Evolutionary conservation across 2,113 vertebrate genomes (phyloP), one percentile per base, ranked within the genome.

Genomic region (Natator depressus): DNA sequence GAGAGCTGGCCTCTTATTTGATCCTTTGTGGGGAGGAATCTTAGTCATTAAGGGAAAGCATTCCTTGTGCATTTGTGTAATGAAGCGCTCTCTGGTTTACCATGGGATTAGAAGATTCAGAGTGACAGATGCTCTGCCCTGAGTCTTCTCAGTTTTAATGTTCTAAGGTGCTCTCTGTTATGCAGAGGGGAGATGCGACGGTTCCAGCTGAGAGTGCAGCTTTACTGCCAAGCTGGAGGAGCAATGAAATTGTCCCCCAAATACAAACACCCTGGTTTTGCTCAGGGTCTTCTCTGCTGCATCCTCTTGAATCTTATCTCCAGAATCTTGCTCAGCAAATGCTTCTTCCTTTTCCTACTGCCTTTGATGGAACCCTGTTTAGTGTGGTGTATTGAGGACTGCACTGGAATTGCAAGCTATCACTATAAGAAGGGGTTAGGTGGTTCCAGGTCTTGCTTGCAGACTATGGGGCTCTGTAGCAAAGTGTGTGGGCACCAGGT

Each of bases 241-340:
- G 35, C 27, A 82, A 54, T 0, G 0, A 17, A 4, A 4, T 62
- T 10, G 8, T 42, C 31, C 46, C 57, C 46, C 20, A 29, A 29
- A 24, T 24, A 25, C 38, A 38, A 76, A 46, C 24, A 12, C 20
- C 22, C 80, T 78, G 35, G 46, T 35, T 14, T 51, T 76, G 38
- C 14, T 53, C 47, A 46, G n/a, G 27, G 35, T n/a, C 51, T 87
- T 53, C 65, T 78, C 4, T 54, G 69, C 38, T n/a, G n/a, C 29
- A 47, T 49, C 57, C 35, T 59, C 46, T 20, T 20, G 62, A 76
- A 10, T 46, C 10, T 62, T 3, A 20, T 53, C 46, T 82, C 65
- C n/a, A 82, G 80, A 29, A 54, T 87, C 35, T 78, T 6, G 65
- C 35, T 11, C 53, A 76, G 53, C n/a, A 51, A 4, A 51, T 76